Evolutionary conservation across 1,140 invertebrate genomes (phyloP).

Genomic region (Matsumurasca onukii): DNA sequence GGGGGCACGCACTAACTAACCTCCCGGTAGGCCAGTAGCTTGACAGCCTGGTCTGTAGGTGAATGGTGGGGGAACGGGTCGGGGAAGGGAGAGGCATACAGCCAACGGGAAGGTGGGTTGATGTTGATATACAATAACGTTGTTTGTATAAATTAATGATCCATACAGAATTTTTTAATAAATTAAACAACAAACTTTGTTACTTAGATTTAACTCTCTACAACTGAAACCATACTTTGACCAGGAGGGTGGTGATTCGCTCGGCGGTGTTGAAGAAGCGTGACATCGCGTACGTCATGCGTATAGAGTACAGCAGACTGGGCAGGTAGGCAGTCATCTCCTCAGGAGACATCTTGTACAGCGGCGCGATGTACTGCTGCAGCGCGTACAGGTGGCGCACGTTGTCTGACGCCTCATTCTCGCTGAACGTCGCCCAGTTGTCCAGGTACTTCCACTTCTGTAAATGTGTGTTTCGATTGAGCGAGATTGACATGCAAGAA

Average conservation of each 20-base stretch:
- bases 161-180: neutral
- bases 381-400: conserved; percentile 85
- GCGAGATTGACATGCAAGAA: too few species aligned
- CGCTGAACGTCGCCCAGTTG: conserved; percentile 66
- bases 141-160: too few species aligned
- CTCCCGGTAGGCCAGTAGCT: too few species aligned
- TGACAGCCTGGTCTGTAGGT: too few species aligned
- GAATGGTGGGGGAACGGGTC: too few species aligned
- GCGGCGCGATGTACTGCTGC: conserved; percentile 81
- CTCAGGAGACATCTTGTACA: conserved; percentile 74
- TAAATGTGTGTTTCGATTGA: too few species aligned
- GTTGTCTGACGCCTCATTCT: conserved; percentile 85
- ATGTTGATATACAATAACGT: too few species aligned
- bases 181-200: neutral
- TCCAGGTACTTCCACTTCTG: conserved; percentile 78
- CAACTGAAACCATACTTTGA: conserved; percentile 55
- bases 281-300: conserved; percentile 84
- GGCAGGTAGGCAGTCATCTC: conserved; percentile 69
- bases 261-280: conserved; percentile 72
- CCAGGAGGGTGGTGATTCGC: conserved; percentile 63
- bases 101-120: too few species aligned
- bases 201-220: conserved; percentile 4
- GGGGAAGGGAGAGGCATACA: too few species aligned
- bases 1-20: too few species aligned
- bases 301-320: conserved; percentile 68